Percentiles rank a stretch among this genome's conserved stretches.
These are phyloP conservation scores for Stenoptilia bipunctidactyla DNA, from an alignment of 2,888 invertebrate species.

Conservation along the genomic window DNA sequence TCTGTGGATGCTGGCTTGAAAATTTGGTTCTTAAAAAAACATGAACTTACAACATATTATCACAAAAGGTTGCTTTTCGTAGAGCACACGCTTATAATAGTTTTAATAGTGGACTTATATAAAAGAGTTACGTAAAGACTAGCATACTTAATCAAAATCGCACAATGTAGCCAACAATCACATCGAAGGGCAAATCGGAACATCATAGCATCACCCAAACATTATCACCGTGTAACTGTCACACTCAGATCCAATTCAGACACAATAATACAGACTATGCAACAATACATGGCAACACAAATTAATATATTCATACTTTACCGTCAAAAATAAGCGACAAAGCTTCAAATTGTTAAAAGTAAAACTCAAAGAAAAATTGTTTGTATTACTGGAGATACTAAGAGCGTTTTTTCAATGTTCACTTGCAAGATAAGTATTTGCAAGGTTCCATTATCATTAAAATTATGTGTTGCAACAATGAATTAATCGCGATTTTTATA, in stretches of 20 bases:
- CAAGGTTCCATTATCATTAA: slow-evolving; percentile 30
- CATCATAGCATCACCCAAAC: slow-evolving; percentile 5
- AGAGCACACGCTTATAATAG: too few species aligned
- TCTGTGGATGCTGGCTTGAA: too few species aligned
- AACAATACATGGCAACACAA: slow-evolving; percentile 51
- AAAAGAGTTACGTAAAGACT: too few species aligned
- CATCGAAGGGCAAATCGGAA: too few species aligned
- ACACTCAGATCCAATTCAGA: slow-evolving; percentile 59
- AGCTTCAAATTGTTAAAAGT: not conserved
- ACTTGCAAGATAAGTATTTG: not conserved
- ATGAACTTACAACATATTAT: too few species aligned
- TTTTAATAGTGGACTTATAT: too few species aligned
- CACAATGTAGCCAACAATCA: too few species aligned
- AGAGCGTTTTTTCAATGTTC: too few species aligned
- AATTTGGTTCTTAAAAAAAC: too few species aligned
- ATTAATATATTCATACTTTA: slow-evolving; percentile 57
- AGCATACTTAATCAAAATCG: too few species aligned
- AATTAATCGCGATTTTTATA: slow-evolving; percentile 38
- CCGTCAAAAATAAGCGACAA: not conserved
- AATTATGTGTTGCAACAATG: slow-evolving; percentile 29
- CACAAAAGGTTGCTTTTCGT: too few species aligned
- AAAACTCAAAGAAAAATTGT: slow-evolving; percentile 3
- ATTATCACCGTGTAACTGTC: slow-evolving; percentile 59
- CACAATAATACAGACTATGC: slow-evolving; percentile 60
- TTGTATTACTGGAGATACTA: not conserved